Evolutionary conservation across 2,113 vertebrate species (phyloP).

Genomic region (Actenoides hombroni): DNA sequence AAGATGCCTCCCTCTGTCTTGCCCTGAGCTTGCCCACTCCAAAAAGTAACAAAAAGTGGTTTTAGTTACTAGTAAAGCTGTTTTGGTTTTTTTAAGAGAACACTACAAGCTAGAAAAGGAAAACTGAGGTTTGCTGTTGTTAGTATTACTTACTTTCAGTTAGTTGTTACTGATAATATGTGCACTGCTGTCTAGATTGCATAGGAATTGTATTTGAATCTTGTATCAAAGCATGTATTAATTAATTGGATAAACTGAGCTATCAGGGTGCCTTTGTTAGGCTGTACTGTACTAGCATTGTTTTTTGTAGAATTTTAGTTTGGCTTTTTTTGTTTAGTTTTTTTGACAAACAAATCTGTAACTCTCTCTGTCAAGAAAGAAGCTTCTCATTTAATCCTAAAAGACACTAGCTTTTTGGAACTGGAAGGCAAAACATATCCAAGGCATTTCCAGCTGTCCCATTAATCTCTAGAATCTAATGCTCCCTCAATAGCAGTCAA

Average conservation of each 20-base stretch:
- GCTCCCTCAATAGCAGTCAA: not conserved
- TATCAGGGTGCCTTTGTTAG: not conserved
- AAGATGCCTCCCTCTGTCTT: not conserved
- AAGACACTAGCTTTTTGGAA: not conserved
- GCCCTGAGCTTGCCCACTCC: rapidly evolving
- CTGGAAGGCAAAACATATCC: not conserved
- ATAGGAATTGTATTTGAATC: not conserved
- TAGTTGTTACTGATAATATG: not conserved
- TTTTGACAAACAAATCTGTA: not conserved
- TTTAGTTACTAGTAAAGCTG: not conserved
- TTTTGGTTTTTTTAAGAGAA: not conserved
- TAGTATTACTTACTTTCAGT: not conserved
- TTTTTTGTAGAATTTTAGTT: not conserved
- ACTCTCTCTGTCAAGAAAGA: not conserved
- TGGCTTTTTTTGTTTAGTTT: not conserved
- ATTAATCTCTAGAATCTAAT: not conserved
- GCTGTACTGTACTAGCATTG: not conserved
- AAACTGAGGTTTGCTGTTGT: not conserved
- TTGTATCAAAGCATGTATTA: not conserved
- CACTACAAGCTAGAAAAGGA: not conserved
- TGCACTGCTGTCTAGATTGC: not conserved
- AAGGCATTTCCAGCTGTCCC: not conserved
- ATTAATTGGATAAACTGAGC: not conserved
- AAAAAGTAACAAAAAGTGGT: not conserved
- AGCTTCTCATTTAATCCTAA: not conserved